phyloP scores from a whole-genome alignment of 2,888 invertebrate genomes.

The Napeogenes sylphis region DNA sequence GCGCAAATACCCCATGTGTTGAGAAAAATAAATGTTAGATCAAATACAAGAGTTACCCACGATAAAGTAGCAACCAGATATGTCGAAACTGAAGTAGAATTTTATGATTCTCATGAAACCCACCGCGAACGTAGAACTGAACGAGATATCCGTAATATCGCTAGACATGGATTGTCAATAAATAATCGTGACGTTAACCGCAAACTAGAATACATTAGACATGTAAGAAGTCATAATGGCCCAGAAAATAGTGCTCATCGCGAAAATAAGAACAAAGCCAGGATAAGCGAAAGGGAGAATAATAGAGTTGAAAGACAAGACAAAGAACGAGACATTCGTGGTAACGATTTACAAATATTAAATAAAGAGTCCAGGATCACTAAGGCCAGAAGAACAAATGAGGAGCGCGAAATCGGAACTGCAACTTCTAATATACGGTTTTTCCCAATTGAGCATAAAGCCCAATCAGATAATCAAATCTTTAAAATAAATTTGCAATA shows the following conservation, averaged over 20 bases:
- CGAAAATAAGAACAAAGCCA: no score
- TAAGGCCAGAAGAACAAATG: slow-evolving; percentile 2
- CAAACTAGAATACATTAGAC: not conserved
- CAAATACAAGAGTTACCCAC: not conserved
- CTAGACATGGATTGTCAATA: not conserved
- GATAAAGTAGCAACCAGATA: not conserved
- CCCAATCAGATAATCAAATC: not conserved
- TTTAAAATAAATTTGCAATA: slow-evolving; percentile 48
- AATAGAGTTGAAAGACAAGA: not conserved
- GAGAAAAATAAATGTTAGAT: not conserved
- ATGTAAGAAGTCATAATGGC: not conserved
- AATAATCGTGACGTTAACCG: not conserved
- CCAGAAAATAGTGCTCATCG: no score
- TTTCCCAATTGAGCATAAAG: not conserved
- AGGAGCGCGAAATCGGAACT: not conserved
- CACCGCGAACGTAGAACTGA: not conserved
- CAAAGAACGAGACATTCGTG: not conserved
- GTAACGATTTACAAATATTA: not conserved
- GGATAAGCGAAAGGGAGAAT: not conserved
- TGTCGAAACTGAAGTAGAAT: not conserved
- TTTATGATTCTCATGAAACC: not conserved
- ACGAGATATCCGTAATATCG: not conserved
- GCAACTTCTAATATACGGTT: not conserved
- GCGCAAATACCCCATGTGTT: not conserved
- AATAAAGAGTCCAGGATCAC: not conserved